Base-by-base conservation (phyloP, 2,797 vertebrate species). In the Philypnodon macrostomus region DNA sequence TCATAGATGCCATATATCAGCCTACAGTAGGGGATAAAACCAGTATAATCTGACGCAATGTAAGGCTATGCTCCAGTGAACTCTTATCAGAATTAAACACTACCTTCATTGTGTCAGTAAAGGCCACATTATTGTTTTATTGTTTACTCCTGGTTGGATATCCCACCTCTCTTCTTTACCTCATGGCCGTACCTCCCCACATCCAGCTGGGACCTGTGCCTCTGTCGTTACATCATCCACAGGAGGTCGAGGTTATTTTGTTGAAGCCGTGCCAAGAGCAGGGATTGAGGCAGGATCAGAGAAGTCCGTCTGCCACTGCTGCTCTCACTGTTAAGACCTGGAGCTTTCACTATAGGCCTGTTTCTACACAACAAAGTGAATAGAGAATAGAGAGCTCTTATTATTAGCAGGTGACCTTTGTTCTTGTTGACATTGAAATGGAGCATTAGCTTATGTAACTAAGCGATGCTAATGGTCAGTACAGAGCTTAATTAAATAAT, bases 141-240 rank as follows among this genome's bases (percentile, higher is more conserved):
- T 45, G 14, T 57, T 47, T 34, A 50, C 33, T 62, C 13, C 4
- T 15, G 2, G 13, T 1, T 38, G 44, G 27, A 26, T 19, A 52
- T 53, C 45, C 40, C 49, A 45, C 53, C 26, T 51, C 35, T 17
- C 32, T 47, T 13, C 3, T 21, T 13, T 26, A 13, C 10, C 21
- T 44, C 45, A 56, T 57, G 57, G 35, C 47, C 29, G 46, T 42
- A 26, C 53, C 56, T 73, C 49, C 69, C 58, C 60, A 56, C 45
- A 49, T 27, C 4, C 7, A 10, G 49, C 53, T n/a, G 41, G 39
- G 53, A 67, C 70, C 41, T 30, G 53, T 68, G 65, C 73, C 41
- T 39, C 33, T 11, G 60, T n/a, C n/a, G n/a, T 73, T 78, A 53
- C 65, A 49, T 84, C 65, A 77, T 60, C 62, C 31, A 40, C 53